Evolutionary conservation across 2,888 invertebrate species (phyloP), one percentile per base, ranked within the genome.

Genomic region (Cybosia mesomella): DNA sequence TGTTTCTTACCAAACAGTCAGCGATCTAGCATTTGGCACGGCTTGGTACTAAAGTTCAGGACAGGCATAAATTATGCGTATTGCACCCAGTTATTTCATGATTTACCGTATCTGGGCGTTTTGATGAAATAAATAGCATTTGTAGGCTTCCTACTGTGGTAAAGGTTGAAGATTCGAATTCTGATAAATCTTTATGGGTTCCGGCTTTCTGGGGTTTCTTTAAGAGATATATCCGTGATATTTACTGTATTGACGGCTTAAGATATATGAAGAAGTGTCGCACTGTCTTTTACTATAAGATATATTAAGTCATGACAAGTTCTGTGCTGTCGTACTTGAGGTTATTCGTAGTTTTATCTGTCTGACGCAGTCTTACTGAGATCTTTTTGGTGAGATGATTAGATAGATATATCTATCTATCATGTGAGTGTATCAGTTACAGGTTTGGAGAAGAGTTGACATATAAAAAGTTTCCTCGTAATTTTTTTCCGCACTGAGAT

Each of bases 31-130:
- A 89, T 88, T 90, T 89, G 80, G 78, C 70, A 81, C 77, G 84
- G 84, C 79, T 83, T 72, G 58, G 71, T 69, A 74, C 70, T 82
- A 91, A 91, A 91, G 91, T 90, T 91, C 90, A 92, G 85, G 73
- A 83, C 73, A 80, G 71, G 75, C 83, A 87, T 89, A 90, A 88
- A 90, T 89, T 84, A 83, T 77, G 54, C 64, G 68, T 76, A 87
- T 84, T 84, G 84, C 85, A 85, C 80, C 84, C 83, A 82, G 83
- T 85, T 86, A 77, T 85, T 82, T 73, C 75, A 68, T 81, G 82
- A 86, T 86, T 82, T 83, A 85, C 74, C 82, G 67, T 66, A 67
- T 73, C 72, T 68, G 24, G 55, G 43, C n/a, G 24, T 49, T 66
- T 70, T 70, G 70, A 70, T 55, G 66, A 67, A 70, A 57, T 70